Conservation (phyloP, 2,113 vertebrate genomes). For the Nothoprocta pentlandii region DNA sequence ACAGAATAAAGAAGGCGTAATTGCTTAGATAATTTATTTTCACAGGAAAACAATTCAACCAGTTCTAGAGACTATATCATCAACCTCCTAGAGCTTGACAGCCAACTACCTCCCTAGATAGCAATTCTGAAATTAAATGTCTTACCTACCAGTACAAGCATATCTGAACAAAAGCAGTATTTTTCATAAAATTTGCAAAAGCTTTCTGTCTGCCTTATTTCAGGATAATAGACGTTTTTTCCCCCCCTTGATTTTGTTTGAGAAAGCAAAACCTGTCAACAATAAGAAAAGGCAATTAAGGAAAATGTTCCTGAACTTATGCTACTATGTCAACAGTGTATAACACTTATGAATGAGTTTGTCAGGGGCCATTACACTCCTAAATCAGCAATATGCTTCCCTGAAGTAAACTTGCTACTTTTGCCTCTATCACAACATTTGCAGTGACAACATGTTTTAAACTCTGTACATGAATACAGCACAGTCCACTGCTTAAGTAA, state of each 20-base stretch:
- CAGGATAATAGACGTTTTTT: not conserved
- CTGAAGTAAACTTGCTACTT: slow-evolving; percentile 5
- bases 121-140: slow-evolving; percentile 22
- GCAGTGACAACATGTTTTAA: slow-evolving; percentile 42
- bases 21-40: slow-evolving; percentile 65
- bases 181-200: not conserved
- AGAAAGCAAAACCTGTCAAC: slow-evolving; percentile 31
- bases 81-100: slow-evolving; percentile 45
- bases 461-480: not conserved
- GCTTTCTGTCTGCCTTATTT: not conserved
- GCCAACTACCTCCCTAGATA: slow-evolving; percentile 1
- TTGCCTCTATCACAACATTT: slow-evolving; percentile 16
- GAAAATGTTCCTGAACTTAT: slow-evolving; percentile 36
- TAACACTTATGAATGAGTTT: slow-evolving; percentile 21
- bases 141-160: not conserved
- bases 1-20: slow-evolving; percentile 53
- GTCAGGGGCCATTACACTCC: slow-evolving; percentile 23
- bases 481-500: slow-evolving; percentile 5
- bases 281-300: slow-evolving; percentile 15
- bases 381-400: slow-evolving; percentile 43
- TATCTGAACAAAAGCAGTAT: not conserved
- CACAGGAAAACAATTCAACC: slow-evolving; percentile 37
- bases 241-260: not conserved
- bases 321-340: not conserved
- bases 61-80: slow-evolving; percentile 50